Evolutionary conservation across 2,113 vertebrate genomes (phyloP).

Genomic region (Neomonachus schauinslandi): DNA sequence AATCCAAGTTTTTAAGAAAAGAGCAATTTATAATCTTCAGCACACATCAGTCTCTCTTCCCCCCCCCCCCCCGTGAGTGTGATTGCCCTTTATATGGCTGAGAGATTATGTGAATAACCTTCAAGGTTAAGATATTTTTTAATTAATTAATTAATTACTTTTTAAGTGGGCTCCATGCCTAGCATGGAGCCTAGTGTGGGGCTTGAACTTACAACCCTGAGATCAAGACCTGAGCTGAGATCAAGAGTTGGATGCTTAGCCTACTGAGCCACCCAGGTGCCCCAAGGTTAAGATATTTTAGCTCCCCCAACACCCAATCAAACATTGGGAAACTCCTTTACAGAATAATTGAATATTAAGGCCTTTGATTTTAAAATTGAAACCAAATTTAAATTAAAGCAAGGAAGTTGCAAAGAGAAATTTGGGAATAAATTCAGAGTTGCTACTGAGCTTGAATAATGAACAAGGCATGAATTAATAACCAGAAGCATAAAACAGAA

Average conservation of each 20-base stretch:
- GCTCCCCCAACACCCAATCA: slow-evolving; percentile 30
- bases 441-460: slow-evolving; percentile 53
- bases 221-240: not conserved
- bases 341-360: slow-evolving; percentile 57
- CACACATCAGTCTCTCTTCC: not conserved
- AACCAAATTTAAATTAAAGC: slow-evolving; percentile 57
- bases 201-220: not conserved
- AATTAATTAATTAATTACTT: not conserved
- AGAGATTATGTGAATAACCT: slow-evolving; percentile 7
- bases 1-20: slow-evolving; percentile 12
- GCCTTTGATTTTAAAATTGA: slow-evolving; percentile 51
- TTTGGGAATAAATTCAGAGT: slow-evolving; percentile 62
- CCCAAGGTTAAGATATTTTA: slow-evolving; percentile 7
- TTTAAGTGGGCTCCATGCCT: not conserved
- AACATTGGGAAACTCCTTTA: slow-evolving; percentile 41
- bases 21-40: not conserved
- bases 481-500: not conserved
- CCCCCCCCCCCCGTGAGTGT: not conserved
- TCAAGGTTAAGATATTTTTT: not conserved
- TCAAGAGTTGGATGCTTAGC: not conserved
- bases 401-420: slow-evolving; percentile 64
- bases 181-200: not conserved
- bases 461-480: slow-evolving; percentile 60
- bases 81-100: slow-evolving; percentile 9
- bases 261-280: not conserved